A percentile compares a stretch with the other conserved stretches of the same genome.
phyloP scores from a whole-genome alignment of 2,113 vertebrate species.

The Oncorhynchus masou region DNA sequence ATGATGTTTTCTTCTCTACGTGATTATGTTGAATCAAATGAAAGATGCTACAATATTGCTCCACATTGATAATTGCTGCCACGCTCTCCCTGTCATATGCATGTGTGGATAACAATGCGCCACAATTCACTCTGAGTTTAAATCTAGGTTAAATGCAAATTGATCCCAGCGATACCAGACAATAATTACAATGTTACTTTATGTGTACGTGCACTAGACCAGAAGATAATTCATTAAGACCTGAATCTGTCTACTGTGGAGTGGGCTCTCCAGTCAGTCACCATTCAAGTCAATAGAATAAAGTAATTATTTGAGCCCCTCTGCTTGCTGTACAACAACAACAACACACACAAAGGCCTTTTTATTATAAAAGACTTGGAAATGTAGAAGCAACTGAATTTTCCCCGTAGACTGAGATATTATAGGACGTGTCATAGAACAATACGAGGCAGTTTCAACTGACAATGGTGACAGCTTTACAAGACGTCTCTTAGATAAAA shows the following conservation, averaged over 20 bases:
- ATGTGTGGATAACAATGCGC: neutral
- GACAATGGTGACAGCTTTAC: neutral
- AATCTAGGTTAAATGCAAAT: slow-evolving; percentile 77
- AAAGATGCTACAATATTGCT: neutral
- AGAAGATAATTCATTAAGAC: slow-evolving; percentile 64
- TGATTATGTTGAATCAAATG: neutral
- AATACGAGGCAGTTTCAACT: slow-evolving; percentile 3
- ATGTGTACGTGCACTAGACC: slow-evolving; percentile 57
- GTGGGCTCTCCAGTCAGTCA: slow-evolving; percentile 14
- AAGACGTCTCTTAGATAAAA: neutral
- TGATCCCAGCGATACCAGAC: slow-evolving; percentile 64
- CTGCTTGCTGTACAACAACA: slow-evolving; percentile 9
- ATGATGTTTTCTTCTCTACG: neutral
- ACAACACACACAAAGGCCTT: neutral
- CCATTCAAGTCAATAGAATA: slow-evolving; percentile 40
- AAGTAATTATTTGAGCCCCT: slow-evolving; percentile 38
- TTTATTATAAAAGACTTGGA: slow-evolving; percentile 7
- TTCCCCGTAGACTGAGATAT: slow-evolving; percentile 1
- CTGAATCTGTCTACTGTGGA: slow-evolving; percentile 28
- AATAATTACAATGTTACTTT: slow-evolving; percentile 58
- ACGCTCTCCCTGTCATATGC: slow-evolving; percentile 4
- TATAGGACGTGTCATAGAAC: neutral
- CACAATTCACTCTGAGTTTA: slow-evolving; percentile 51
- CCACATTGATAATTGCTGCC: slow-evolving; percentile 16
- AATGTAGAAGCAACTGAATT: slow-evolving; percentile 3